phyloP scores from a whole-genome alignment of 2,113 vertebrate species.

The pig (Sus scrofa) region T2T-Sscrofa CM000830.6:37531001-37531500 shows the following conservation, averaged over 20 bases:
- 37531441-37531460: not conserved
- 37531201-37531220: not conserved
- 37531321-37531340: not conserved
- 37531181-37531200: slow-evolving; percentile 21
- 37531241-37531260: not conserved
- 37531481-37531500: not conserved
- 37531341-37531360: not conserved
- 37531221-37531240: not conserved
- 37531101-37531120: slow-evolving; percentile 19
- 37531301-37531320: not conserved
- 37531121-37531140: not conserved
- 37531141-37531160: slow-evolving; percentile 19
- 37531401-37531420: slow-evolving; percentile 1
- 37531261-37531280: not conserved
- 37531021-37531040: too few species aligned
- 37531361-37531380: not conserved
- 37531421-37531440: slow-evolving; percentile 41
- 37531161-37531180: not conserved
- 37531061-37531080: too few species aligned
- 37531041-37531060: too few species aligned
- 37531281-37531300: not conserved
- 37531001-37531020: too few species aligned
- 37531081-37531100: not conserved
- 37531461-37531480: not conserved
- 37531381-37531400: not conserved